phyloP scores from a whole-genome alignment of 92 coral and sea anemone species.

The Umimayanthus chanpuru region DNA sequence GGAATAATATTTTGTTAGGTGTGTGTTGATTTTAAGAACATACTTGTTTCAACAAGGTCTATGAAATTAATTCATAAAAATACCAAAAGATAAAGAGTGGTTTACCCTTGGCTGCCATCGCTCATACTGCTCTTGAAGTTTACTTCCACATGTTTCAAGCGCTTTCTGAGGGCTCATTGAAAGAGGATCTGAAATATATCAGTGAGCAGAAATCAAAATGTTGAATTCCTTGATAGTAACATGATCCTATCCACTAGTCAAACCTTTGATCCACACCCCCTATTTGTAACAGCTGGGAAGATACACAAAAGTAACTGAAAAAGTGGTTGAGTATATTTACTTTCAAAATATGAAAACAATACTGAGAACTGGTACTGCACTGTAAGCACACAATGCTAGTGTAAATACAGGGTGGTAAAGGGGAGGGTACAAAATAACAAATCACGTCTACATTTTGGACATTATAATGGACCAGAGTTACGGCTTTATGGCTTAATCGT shows the following conservation, averaged over 20 bases:
- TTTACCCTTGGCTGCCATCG: constrained; percentile 98
- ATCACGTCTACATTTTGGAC: no score
- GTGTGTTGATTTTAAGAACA: neutral
- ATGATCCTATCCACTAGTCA: neutral
- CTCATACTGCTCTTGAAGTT: constrained; percentile 96
- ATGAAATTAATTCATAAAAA: neutral
- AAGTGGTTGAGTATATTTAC: neutral
- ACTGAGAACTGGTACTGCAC: neutral
- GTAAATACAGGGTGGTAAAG: no score
- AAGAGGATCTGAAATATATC: constrained; percentile 69
- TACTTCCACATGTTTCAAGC: constrained; percentile 86
- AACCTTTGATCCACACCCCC: no score
- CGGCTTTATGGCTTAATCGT: no score
- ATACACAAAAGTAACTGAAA: neutral
- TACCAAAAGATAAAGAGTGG: neutral
- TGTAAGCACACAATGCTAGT: no score
- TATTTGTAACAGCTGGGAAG: neutral
- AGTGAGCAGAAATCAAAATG: neutral
- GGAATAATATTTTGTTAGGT: no score
- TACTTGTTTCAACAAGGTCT: no score
- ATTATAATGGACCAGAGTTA: no score
- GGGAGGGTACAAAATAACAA: no score
- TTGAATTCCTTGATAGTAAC: neutral
- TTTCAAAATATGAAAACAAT: no score
- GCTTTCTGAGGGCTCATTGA: constrained; percentile 87